These are phyloP conservation scores for Drosophila meridionalis DNA, from an alignment of 2,888 invertebrate genomes.

Conservation along the genomic window DNA sequence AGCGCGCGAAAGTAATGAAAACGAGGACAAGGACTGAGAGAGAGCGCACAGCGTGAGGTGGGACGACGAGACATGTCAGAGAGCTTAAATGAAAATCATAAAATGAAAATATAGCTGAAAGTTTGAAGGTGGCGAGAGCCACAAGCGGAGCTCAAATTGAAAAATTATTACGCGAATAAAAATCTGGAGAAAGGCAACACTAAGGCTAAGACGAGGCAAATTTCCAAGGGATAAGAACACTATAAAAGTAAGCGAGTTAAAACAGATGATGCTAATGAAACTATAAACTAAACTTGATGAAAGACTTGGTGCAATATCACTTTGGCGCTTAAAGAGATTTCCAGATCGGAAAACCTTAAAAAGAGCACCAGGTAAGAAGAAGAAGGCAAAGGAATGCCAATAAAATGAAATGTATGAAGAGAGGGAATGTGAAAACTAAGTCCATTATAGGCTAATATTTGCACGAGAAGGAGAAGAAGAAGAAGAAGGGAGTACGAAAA, in stretches of 20 bases:
- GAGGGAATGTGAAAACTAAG: neutral
- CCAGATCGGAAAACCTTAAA: neutral
- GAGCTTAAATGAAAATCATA: conserved; percentile 5
- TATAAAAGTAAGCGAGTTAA: neutral
- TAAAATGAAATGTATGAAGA: neutral
- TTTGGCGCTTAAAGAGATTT: no score
- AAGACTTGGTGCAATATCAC: no score
- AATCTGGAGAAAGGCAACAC: neutral
- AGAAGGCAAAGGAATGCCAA: neutral
- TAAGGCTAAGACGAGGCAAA: no score
- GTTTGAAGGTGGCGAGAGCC: no score
- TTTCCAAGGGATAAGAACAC: neutral
- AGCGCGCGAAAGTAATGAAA: conserved; percentile 15
- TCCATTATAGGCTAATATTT: neutral
- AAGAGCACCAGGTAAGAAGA: neutral
- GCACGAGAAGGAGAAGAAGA: neutral
- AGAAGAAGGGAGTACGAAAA: neutral
- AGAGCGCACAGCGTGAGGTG: neutral
- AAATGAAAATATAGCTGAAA: neutral
- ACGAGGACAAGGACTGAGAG: conserved; percentile 13
- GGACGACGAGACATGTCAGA: conserved; percentile 1
- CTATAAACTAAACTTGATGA: neutral
- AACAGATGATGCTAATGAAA: neutral
- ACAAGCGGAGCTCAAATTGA: neutral
- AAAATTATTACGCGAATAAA: neutral